Base-by-base conservation (phyloP, 2,797 vertebrate genomes). In the Danio albolineatus region DNA sequence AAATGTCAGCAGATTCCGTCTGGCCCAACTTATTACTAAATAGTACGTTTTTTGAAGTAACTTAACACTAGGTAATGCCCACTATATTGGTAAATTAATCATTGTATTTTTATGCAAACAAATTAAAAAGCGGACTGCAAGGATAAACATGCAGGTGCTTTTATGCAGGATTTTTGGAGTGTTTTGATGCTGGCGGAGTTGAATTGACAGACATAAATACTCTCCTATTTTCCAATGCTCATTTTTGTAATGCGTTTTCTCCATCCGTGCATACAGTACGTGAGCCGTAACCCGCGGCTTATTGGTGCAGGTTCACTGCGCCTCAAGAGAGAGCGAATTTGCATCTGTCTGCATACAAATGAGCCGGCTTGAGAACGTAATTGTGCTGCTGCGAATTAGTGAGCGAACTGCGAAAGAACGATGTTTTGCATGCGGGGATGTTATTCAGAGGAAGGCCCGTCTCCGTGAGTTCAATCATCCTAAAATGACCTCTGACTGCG, bases 341-440 rank as follows among this genome's bases (percentile, higher is more conserved):
- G 79, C 84, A 81, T 85, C 48, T 71, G 79, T 76, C 84, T 82
- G 84, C 84, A 85, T 83, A 79, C 41, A 44, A 73, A 83, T 83
- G 66, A 81, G 67, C 41, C 2, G 6, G 5, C 19, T 51, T 46
- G 54, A 57, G 46, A 76, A 70, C 4, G 13, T 72, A 65, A 59
- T 61, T 71, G 66, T 62, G 79, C 71, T 73, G 71, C 41, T 57
- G 61, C 48, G 69, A 76, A 85, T 82, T 53, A 71, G 59, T 12
- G 14, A 41, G 19, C 12, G 36, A 82, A 28, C 72, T 10, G 9
- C 41, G 19, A 57, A 66, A 49, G 53, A n/a, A 28, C 38, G 9
- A 54, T 76, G 51, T 77, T 41, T 69, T 17, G 28, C 43, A 69
- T 39, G 38, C 41, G 21, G 7, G 3, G 65, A 59, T 39, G 53